These are phyloP conservation scores for Empidonax traillii DNA, from an alignment of 2,113 vertebrate genomes.

Conservation along the genomic window DNA sequence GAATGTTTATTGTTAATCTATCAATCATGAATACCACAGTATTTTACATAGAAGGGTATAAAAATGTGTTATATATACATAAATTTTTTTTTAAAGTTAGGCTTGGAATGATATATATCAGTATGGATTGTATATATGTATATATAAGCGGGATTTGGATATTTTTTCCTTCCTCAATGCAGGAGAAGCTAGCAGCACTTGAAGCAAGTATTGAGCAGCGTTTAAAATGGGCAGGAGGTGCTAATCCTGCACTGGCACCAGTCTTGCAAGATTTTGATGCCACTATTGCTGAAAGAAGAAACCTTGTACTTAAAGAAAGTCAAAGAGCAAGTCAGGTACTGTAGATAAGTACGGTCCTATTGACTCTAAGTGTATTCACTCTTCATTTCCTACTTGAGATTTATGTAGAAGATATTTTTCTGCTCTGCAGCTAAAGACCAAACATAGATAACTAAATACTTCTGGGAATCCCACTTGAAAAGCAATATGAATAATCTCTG, in stretches of 20 bases:
- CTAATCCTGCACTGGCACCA: conserved; percentile 92
- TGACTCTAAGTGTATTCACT: neutral
- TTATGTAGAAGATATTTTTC: neutral
- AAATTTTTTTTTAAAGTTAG: neutral
- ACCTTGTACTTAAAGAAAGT: conserved; percentile 90
- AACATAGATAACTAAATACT: neutral
- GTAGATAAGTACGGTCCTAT: neutral
- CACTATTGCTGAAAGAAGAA: conserved; percentile 91
- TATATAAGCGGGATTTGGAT: too few species aligned
- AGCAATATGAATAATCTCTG: neutral
- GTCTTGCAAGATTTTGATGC: conserved; percentile 98
- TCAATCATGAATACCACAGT: neutral
- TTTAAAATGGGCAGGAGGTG: conserved; percentile 97
- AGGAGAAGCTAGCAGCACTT: conserved; percentile 93
- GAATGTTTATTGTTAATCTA: neutral
- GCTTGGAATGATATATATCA: neutral
- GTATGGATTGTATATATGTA: neutral
- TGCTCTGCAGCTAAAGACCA: neutral
- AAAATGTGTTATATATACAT: neutral
- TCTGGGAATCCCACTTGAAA: neutral
- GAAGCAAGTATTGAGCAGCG: conserved; percentile 98
- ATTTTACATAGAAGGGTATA: neutral
- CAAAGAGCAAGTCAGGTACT: conserved; percentile 92
- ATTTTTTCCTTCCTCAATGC: neutral
- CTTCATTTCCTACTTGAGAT: neutral